phyloP scores from a whole-genome alignment of 2,797 vertebrate species.

The Peromyscus eremicus region DNA sequence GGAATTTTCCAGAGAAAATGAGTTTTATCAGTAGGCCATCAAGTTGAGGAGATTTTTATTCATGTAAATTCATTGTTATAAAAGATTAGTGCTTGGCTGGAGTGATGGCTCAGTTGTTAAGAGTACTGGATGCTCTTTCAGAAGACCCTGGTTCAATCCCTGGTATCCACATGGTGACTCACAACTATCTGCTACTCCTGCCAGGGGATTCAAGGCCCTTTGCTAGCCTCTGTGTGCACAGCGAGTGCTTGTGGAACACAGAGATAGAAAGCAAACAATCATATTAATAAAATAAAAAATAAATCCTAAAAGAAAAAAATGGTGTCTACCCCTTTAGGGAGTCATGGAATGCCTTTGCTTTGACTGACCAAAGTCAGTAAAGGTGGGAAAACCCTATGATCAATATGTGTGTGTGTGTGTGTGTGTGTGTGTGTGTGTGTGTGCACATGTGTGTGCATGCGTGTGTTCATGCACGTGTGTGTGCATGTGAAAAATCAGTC shows the following conservation, averaged over 20 bases:
- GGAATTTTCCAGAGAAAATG: neutral
- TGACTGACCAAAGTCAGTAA: neutral
- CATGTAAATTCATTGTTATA: neutral
- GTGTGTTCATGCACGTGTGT: neutral
- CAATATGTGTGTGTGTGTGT: neutral
- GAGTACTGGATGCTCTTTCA: neutral
- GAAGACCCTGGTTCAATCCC: neutral
- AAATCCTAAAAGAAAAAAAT: neutral
- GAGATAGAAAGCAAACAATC: neutral
- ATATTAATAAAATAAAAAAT: neutral
- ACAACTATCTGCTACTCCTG: neutral
- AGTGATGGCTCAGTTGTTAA: neutral
- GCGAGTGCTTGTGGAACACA: too few species aligned
- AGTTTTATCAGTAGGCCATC: neutral
- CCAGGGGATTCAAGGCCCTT: neutral
- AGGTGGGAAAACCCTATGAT: neutral
- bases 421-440: too few species aligned
- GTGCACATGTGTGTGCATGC: too few species aligned
- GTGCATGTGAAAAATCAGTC: neutral
- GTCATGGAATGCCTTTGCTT: fast-evolving
- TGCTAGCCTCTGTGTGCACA: neutral
- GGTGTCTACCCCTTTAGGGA: neutral
- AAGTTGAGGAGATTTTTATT: neutral
- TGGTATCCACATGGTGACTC: neutral
- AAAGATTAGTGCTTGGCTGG: neutral